These are phyloP conservation scores for Doryteuthis pealeii DNA, from an alignment of 1,140 invertebrate species.

Conservation along the genomic window DNA sequence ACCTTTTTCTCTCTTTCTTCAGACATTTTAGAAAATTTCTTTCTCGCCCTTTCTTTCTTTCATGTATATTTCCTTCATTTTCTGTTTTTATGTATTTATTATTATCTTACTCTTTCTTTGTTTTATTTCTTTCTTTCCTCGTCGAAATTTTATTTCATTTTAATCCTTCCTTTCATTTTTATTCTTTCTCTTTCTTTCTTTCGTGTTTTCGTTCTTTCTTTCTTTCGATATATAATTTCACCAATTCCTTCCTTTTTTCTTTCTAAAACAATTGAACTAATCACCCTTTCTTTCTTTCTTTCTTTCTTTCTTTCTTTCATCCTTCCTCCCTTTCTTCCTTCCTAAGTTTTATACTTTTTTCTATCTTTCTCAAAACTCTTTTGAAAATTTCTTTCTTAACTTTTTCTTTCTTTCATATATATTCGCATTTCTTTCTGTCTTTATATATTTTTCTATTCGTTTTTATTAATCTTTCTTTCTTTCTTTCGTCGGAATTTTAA, in stretches of 20 bases:
- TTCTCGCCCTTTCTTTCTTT: background rate
- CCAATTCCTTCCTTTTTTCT: background rate
- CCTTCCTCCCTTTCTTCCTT: background rate
- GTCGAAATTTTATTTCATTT: background rate
- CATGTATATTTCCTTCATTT: conserved; percentile 2
- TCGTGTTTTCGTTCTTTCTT: background rate
- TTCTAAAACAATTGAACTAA: no score
- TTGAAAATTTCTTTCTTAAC: no score
- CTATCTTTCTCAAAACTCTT: no score
- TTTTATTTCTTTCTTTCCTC: background rate
- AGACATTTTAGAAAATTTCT: background rate
- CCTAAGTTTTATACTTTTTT: no score
- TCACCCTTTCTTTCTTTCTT: background rate
- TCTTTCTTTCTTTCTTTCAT: background rate
- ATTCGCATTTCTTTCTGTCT: no score
- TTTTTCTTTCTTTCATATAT: no score
- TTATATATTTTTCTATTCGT: no score
- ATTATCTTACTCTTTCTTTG: background rate
- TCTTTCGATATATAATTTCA: no score
- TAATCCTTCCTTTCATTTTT: background rate
- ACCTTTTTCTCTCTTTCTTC: conserved; percentile 12
- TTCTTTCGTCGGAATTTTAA: no score
- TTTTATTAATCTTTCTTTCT: no score
- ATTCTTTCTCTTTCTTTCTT: background rate
- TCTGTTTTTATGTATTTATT: background rate